A percentile compares a stretch with the other conserved stretches of the same genome.
phyloP scores from a whole-genome alignment of 1,140 invertebrate genomes.

The Drosophila navojoa region DNA sequence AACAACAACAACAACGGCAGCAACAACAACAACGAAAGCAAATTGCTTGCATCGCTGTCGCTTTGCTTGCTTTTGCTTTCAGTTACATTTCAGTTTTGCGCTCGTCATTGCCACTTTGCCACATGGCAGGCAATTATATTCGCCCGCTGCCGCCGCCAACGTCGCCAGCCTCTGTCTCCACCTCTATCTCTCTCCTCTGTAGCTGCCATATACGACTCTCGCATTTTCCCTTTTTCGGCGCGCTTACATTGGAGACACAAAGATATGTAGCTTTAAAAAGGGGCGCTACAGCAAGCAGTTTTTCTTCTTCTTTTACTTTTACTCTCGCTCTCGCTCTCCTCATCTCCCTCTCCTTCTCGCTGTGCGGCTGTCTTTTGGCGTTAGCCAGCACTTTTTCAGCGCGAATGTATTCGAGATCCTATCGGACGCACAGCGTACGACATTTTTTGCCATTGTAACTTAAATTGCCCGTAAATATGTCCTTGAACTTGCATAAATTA shows the following conservation, averaged over 20 bases:
- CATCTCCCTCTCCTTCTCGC: no score
- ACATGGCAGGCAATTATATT: conserved; percentile 45
- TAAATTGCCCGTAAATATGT: background rate
- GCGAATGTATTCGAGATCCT: conserved; percentile 7
- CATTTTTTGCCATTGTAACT: background rate
- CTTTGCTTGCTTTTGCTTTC: conserved; percentile 30
- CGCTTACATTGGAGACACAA: conserved; percentile 14
- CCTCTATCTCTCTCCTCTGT: background rate
- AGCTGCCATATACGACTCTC: background rate
- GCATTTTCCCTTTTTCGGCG: conserved; percentile 3
- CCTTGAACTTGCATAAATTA: conserved; percentile 5
- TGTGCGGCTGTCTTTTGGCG: background rate
- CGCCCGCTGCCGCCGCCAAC: background rate
- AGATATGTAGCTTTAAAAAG: conserved; percentile 19
- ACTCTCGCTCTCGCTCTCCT: background rate
- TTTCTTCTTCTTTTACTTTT: background rate
- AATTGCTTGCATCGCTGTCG: conserved; percentile 23
- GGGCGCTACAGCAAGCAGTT: background rate
- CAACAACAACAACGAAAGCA: conserved; percentile 8
- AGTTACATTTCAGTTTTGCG: conserved; percentile 34
- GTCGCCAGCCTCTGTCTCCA: background rate
- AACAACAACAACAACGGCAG: conserved; percentile 16
- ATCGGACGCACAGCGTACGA: background rate
- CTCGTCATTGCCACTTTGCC: conserved; percentile 46
- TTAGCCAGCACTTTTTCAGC: background rate